Evolutionary conservation across 2,888 invertebrate species (phyloP).

Genomic region (Torymus aiolomorphi): DNA sequence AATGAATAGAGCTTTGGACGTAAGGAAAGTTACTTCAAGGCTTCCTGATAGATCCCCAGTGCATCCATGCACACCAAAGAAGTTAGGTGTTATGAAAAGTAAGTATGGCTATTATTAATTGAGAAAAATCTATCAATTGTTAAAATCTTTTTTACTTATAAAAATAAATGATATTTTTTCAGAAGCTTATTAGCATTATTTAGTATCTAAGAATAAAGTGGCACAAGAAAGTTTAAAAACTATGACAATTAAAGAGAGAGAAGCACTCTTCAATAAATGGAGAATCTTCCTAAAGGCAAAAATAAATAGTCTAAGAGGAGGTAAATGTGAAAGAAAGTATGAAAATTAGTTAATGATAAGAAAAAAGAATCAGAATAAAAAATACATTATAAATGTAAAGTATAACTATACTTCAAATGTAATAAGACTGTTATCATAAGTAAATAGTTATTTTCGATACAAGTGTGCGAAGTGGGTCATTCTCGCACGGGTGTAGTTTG

Average conservation of each 20-base stretch:
- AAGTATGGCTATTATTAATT: background rate
- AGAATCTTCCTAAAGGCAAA: constrained; percentile 5
- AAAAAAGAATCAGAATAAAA: no score
- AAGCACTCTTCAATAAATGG: background rate
- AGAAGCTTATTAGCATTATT: constrained; percentile 1
- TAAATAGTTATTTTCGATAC: no score
- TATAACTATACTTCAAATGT: no score
- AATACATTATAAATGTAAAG: no score
- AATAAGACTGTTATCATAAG: no score
- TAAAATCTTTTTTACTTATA: background rate
- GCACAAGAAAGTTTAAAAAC: background rate
- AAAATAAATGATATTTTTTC: no score
- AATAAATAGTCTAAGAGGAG: constrained; percentile 5
- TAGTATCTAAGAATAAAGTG: constrained; percentile 1
- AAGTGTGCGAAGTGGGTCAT: no score
- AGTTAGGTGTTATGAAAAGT: constrained; percentile 7
- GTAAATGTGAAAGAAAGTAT: background rate
- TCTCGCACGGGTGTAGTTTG: no score
- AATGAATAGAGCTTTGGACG: constrained; percentile 8
- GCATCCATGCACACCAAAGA: background rate
- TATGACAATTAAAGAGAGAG: constrained; percentile 6
- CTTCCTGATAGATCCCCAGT: constrained; percentile 14
- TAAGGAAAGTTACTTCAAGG: constrained; percentile 2
- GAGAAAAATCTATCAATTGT: background rate
- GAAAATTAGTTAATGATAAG: no score